Base-by-base conservation (phyloP, 2,797 vertebrate species). In the Euphonia xanthogaster region DNA sequence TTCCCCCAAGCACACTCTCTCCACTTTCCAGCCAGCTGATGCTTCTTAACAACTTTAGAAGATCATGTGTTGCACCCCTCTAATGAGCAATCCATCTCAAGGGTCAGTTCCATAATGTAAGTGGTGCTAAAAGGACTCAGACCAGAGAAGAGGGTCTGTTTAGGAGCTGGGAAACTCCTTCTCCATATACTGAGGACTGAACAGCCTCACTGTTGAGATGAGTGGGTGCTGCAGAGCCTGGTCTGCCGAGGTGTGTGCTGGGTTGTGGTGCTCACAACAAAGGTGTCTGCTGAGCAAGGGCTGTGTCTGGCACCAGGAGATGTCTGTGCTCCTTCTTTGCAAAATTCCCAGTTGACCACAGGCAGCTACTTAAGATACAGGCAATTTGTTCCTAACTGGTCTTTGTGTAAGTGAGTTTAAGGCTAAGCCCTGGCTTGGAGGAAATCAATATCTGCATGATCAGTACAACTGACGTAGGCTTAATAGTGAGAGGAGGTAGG, bases 221-320 rank as follows among this genome's bases (percentile, higher is more conserved):
- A 68, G 13, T 1, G 2, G 15, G 11, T 80, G 25, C 33, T 74
- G 24, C 30, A 63, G 61, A 53, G 16, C 28, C 62, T 62, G 54
- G 3, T 58, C 24, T 78, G 35, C 30, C 0, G 0, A 74, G n/a
- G 23, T 20, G 13, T 45, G 33, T 76, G 14, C 40, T 2, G 7
- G 37, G 40, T 42, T 71, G 7, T 55, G 61, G 21, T 62, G 55
- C 9, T 21, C 33, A 51, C 37, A 65, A 2, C 7, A 24, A 53
- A 65, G 11, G 14, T 42, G 30, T 30, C n/a, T 74, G 76, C 30
- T 42, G 67, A 85, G 42, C 19, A 48, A 51, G 28, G 28, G 58
- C 25, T 3, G 0, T 51, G 37, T 44, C 47, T 58, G 31, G 12
- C 5, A 4, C n/a, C n/a, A 51, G 50, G 37, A 65, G 35, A 25